Evolutionary conservation across 92 coral and sea anemone genomes (phyloP).

Genomic region (Zoanthus sociatus): DNA sequence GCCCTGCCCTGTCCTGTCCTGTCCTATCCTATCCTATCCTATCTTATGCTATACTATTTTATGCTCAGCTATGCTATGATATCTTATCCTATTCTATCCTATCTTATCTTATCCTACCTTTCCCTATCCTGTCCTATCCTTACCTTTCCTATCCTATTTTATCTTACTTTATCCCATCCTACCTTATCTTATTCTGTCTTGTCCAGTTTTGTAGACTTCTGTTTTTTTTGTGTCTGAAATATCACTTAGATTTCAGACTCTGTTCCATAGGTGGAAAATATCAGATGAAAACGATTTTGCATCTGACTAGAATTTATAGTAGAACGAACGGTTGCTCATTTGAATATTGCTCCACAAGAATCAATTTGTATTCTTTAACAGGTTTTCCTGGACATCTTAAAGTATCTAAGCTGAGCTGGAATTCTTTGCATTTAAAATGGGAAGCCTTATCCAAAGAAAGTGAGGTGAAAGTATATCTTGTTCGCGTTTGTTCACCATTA

Average conservation of each 20-base stretch:
- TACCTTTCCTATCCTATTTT: too few relatives aligned
- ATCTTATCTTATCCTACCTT: too few relatives aligned
- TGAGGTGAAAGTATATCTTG: conserved; percentile 64
- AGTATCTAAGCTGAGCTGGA: conserved; percentile 47
- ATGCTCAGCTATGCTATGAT: too few relatives aligned
- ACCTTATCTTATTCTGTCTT: too few relatives aligned
- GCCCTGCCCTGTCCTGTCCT: too few relatives aligned
- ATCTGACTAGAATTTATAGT: background rate
- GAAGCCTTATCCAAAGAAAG: conserved; percentile 37
- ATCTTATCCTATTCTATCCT: too few relatives aligned
- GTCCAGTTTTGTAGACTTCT: background rate
- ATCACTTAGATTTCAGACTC: too few relatives aligned
- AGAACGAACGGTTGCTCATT: background rate
- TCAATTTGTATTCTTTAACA: background rate
- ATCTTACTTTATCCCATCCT: too few relatives aligned
- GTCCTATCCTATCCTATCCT: too few relatives aligned
- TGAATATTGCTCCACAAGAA: background rate
- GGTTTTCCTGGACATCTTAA: conserved; percentile 47
- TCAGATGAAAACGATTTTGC: background rate
- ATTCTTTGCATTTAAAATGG: conserved; percentile 66
- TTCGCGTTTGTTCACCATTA: conserved; percentile 39
- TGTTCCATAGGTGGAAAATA: background rate
- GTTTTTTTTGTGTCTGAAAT: too few relatives aligned
- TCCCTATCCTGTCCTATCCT: too few relatives aligned
- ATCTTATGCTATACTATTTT: too few relatives aligned